Evolutionary conservation across 2,113 vertebrate genomes (phyloP), one percentile per base, ranked within the genome.

Genomic region (Scopus umbretta): DNA sequence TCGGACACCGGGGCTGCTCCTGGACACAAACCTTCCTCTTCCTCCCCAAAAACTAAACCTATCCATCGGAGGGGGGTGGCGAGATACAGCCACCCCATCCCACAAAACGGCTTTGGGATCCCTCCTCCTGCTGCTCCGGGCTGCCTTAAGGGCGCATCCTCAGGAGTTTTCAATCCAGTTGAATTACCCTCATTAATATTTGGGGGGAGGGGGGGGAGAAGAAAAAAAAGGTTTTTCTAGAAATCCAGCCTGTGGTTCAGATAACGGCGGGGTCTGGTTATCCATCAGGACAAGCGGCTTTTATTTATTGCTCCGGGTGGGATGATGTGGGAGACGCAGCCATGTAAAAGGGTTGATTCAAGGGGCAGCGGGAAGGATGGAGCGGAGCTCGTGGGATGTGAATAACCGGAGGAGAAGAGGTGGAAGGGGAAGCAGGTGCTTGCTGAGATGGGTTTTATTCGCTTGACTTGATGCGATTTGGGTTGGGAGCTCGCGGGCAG

Each of bases 401-500:
- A 68, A 59, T 11, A 16, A 86, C 8, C n/a, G 6, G 4, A 26
- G 36, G 75, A 81, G 66, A 26, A 68, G 86, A 62, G 83, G 76
- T 32, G 85, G 52, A 61, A 62, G 21, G 88, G 93, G 94, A 76
- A 86, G 96, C 94, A 95, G 96, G 93, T 92, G 96, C 86, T 63
- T 1, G 56, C 82, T 8, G 32, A 5, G 22, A 88, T 75, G 74
- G 86, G 61, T 38, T 90, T 90, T 63, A 26, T 75, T 43, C 25
- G 29, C 83, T 92, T 27, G 5, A 29, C 63, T 93, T 34, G 92
- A 56, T 18, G n/a, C 5, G 1, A 12, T 86, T 58, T 32, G 75
- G 83, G 83, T 20, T 2, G 70, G 71, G 47, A 86, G 76, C 65
- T 26, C 0, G 2, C 1, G 6, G 71, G 65, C 40, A 52, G 47